Percentiles rank a stretch among this genome's conserved stretches.
phyloP scores from a whole-genome alignment of 2,113 vertebrate genomes.

The Redunca redunca region DNA sequence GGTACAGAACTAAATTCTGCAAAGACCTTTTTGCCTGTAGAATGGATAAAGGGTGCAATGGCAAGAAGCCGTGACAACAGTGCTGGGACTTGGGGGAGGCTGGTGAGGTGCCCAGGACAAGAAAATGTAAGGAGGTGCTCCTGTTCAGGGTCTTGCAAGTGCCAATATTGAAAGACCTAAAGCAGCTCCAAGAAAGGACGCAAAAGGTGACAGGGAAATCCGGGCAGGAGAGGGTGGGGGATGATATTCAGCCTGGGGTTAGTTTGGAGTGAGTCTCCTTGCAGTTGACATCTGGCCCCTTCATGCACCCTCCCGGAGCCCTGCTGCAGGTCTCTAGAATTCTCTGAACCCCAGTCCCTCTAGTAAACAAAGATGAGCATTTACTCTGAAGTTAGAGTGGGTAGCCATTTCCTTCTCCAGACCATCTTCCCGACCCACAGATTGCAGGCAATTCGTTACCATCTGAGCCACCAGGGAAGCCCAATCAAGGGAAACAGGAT shows the following conservation, averaged over 20 bases:
- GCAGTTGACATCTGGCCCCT: background rate
- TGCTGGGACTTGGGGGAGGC: accelerated
- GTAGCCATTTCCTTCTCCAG: background rate
- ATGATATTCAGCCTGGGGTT: too few relatives aligned
- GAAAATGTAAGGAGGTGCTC: accelerated
- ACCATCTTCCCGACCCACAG: accelerated
- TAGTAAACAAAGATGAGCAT: background rate
- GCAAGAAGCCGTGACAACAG: background rate
- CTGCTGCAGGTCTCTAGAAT: background rate
- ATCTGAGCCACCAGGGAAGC: background rate
- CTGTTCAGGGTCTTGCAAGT: background rate
- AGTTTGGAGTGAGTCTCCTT: background rate
- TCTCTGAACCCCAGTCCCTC: background rate
- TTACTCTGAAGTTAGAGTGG: background rate
- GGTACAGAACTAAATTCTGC: background rate
- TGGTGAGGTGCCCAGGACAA: accelerated
- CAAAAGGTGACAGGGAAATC: too few relatives aligned
- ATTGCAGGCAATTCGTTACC: background rate
- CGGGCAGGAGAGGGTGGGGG: background rate
- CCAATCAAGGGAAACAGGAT: background rate
- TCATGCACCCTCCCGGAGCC: accelerated
- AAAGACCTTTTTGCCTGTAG: background rate
- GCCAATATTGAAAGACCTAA: background rate
- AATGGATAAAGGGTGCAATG: background rate
- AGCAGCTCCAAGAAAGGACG: background rate